Evolutionary conservation across 2,888 invertebrate species (phyloP).

Genomic region (Serripes groenlandicus): DNA sequence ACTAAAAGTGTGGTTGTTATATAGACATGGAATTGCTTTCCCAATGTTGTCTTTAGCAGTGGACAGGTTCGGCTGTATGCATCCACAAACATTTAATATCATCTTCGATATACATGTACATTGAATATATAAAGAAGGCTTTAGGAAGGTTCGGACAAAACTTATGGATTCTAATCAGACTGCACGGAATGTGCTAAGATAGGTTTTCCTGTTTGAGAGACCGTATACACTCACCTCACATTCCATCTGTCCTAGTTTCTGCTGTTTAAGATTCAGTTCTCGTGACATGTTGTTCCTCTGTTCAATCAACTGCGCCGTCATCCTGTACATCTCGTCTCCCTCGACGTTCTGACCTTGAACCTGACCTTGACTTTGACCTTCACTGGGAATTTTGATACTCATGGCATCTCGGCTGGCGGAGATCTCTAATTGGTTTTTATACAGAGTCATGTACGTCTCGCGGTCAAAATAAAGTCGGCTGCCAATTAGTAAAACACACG

Average conservation of each 20-base stretch:
- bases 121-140: too few species aligned
- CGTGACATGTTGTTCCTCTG: conserved; percentile 58
- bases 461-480: conserved; percentile 25
- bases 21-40: too few species aligned
- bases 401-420: conserved; percentile 15
- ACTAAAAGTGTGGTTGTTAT: too few species aligned
- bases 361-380: neutral
- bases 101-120: too few species aligned
- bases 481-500: conserved; percentile 15
- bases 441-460: neutral
- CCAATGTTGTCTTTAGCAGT: too few species aligned
- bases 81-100: too few species aligned
- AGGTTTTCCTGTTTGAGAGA: too few species aligned
- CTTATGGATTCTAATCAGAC: too few species aligned
- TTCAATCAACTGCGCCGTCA: conserved; percentile 22
- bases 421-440: conserved; percentile 12
- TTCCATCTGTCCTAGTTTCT: conserved; percentile 56
- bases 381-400: neutral
- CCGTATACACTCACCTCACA: conserved; percentile 62
- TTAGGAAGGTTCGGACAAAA: too few species aligned
- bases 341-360: neutral
- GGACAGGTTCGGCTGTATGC: too few species aligned
- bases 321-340: conserved; percentile 12
- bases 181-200: too few species aligned
- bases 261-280: conserved; percentile 45